Conservation (phyloP, 2,797 vertebrate genomes). For the Tokudaia tokunoshimensis region DNA sequence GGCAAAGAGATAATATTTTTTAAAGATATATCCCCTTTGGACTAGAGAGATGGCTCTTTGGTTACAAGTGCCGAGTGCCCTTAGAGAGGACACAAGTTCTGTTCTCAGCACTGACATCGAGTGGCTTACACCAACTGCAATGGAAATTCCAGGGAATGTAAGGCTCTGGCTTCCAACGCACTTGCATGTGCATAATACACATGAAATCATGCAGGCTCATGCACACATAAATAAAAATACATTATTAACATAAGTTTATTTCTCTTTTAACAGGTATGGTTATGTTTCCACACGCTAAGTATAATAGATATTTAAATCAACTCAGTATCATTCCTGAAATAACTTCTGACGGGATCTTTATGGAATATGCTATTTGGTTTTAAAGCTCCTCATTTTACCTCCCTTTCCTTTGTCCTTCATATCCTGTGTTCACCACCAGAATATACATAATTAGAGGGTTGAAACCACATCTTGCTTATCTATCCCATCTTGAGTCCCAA, state of each 20-base stretch:
- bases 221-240: neutral
- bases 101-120: no score
- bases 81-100: no score
- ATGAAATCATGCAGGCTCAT: neutral
- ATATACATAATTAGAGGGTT: neutral
- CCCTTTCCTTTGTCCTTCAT: neutral
- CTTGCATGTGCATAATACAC: neutral
- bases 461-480: neutral
- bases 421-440: neutral
- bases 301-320: constrained; percentile 13
- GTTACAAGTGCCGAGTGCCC: no score
- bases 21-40: neutral
- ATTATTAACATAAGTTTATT: neutral
- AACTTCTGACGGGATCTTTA: neutral
- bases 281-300: neutral
- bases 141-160: neutral
- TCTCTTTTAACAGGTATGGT: neutral
- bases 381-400: neutral
- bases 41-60: neutral
- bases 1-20: neutral
- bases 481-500: neutral
- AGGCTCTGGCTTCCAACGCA: neutral
- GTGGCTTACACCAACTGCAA: neutral
- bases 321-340: neutral
- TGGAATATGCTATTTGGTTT: constrained; percentile 8